Evolutionary conservation across 2,888 invertebrate species (phyloP).

Genomic region (Sericinus montela): DNA sequence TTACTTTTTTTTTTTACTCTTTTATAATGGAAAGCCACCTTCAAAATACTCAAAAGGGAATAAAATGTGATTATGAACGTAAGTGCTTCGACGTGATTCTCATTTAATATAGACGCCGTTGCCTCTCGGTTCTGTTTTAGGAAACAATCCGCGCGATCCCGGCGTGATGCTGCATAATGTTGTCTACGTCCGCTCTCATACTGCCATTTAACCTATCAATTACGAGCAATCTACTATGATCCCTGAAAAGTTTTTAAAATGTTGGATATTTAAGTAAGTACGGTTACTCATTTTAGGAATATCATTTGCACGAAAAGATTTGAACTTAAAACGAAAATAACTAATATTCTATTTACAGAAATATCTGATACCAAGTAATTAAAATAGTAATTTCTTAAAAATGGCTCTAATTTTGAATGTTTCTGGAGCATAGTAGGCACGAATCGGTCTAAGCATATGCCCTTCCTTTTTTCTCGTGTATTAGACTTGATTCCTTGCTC

Average conservation of each 20-base stretch:
- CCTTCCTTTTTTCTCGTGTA: too few species aligned
- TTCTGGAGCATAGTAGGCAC: too few species aligned
- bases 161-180: constrained; percentile 76
- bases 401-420: too few species aligned
- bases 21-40: neutral
- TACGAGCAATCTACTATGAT: constrained; percentile 28
- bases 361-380: too few species aligned
- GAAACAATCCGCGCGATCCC: constrained; percentile 73
- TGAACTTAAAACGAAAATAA: too few species aligned
- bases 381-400: too few species aligned
- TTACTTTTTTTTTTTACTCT: too few species aligned
- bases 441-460: too few species aligned
- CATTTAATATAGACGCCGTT: constrained; percentile 58
- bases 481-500: too few species aligned
- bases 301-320: too few species aligned
- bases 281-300: neutral
- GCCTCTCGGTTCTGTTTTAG: constrained; percentile 68
- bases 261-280: constrained; percentile 10
- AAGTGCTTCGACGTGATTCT: constrained; percentile 33
- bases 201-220: constrained; percentile 51
- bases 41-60: constrained; percentile 9
- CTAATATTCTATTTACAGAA: too few species aligned
- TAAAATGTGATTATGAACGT: constrained; percentile 23
- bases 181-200: constrained; percentile 39
- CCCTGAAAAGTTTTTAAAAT: constrained; percentile 18